These are phyloP conservation scores for Haemorhous mexicanus DNA, from an alignment of 2,113 vertebrate genomes.

Conservation along the genomic window DNA sequence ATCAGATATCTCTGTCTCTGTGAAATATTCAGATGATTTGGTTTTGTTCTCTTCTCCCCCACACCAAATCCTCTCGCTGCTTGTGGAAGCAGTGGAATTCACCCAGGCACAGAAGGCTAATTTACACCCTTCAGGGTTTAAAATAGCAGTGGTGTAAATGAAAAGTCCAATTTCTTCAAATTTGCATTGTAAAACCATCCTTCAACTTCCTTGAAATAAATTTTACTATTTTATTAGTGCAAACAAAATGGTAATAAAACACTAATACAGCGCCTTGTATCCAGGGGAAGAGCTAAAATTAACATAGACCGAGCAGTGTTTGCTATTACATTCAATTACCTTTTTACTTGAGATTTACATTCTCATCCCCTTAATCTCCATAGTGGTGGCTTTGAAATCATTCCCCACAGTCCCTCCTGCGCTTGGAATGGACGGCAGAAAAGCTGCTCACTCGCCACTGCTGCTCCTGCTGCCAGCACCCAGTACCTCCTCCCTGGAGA, in stretches of 20 bases:
- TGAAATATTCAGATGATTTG: slow-evolving; percentile 55
- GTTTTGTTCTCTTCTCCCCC: slow-evolving; percentile 44
- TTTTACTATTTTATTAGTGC: slow-evolving; percentile 90
- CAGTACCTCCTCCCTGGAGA: background rate
- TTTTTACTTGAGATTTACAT: slow-evolving; percentile 89
- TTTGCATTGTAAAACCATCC: slow-evolving; percentile 89
- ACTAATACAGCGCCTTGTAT: slow-evolving; percentile 86
- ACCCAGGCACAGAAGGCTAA: slow-evolving; percentile 70
- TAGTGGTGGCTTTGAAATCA: slow-evolving; percentile 76
- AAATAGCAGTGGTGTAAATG: slow-evolving; percentile 83
- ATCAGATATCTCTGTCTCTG: slow-evolving; percentile 18
- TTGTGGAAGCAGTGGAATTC: slow-evolving; percentile 48
- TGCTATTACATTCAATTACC: slow-evolving; percentile 89
- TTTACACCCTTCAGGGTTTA: slow-evolving; percentile 81
- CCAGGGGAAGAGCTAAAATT: slow-evolving; percentile 87
- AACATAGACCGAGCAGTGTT: slow-evolving; percentile 83
- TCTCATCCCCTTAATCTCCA: slow-evolving; percentile 84
- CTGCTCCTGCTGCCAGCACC: background rate
- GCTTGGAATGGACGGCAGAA: slow-evolving; percentile 4
- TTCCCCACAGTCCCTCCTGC: slow-evolving; percentile 52
- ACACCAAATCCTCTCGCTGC: slow-evolving; percentile 55
- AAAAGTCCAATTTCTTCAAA: slow-evolving; percentile 88
- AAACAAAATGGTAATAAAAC: slow-evolving; percentile 90
- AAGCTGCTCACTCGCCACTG: slow-evolving; percentile 3
- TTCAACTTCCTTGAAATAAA: slow-evolving; percentile 88